Evolutionary conservation across 2,888 invertebrate species (phyloP), one percentile per base, ranked within the genome.

Genomic region (Rhogogaster chlorosoma): DNA sequence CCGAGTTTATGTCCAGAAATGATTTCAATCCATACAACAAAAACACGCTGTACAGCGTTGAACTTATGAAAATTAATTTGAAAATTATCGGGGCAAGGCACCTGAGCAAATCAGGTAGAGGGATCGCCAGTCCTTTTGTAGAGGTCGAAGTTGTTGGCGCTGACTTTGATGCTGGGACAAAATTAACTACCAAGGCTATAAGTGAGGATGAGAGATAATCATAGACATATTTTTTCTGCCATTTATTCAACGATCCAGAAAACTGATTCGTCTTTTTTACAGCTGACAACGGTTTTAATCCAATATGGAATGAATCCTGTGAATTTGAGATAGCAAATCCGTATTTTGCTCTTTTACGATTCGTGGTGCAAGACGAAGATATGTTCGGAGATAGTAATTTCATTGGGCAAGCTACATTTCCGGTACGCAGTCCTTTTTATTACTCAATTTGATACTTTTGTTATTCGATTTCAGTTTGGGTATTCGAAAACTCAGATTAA

Each of bases 381-480:
- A 98, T 99, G 95, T 99, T 99, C 94, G 99, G 99, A 0, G 99
- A 99, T 91, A 97, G 97, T 15, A 99, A 99, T 94, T 99, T 99
- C 93, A 97, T 99, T 86, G 99, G 99, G 0, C 99, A 99, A 94
- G 98, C 98, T 64, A 98, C 98, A 15, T 99, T 96, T 94, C 98
- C 99, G 0, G 95, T 99, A 89, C 94, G 70, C 18, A 70, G 15
- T 36, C 61, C 10, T 49, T 49, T 53, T 26, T 83, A 75, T 84
- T 45, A 77, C 53, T 61, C 1, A 18, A 57, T 78, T 36, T 36
- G 5, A 32, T 42, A n/a, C 2, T 32, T 18, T 53, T 32, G 18
- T 53, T 18, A 22, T 29, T 49, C 12, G 15, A 80, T 18, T 77
- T 6, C 53, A 73, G 42, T 73, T 22, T 73, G 15, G 29, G 67